A percentile compares a stretch with the other conserved stretches of the same genome.
phyloP scores from a whole-genome alignment of 2,888 invertebrate genomes.

The Noctua janthe region DNA sequence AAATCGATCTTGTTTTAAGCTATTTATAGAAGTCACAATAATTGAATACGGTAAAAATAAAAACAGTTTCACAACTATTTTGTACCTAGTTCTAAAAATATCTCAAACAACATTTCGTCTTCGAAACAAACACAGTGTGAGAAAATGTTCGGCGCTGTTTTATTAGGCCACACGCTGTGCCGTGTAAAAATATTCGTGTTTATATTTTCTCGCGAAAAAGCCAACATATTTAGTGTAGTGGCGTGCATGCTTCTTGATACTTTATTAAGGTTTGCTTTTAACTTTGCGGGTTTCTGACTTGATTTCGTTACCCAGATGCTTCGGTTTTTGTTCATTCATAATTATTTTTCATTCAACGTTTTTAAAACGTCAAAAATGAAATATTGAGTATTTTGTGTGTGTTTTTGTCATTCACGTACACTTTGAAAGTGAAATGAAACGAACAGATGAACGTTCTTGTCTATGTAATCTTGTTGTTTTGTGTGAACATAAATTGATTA shows the following conservation, averaged over 20 bases:
- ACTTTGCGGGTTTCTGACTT: background rate
- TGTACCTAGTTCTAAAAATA: slow-evolving; percentile 1
- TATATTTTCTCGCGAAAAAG: slow-evolving; percentile 15
- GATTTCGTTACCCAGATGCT: background rate
- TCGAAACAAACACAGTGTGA: slow-evolving; percentile 8
- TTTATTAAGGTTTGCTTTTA: background rate
- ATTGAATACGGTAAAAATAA: background rate
- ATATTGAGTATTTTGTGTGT: background rate
- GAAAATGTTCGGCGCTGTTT: slow-evolving; percentile 22
- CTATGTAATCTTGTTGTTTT: background rate
- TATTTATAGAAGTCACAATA: background rate
- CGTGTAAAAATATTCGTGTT: slow-evolving; percentile 34
- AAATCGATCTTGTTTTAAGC: background rate
- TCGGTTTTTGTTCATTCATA: background rate
- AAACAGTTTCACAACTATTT: background rate
- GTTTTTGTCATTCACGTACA: background rate
- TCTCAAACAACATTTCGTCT: background rate
- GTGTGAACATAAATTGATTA: background rate
- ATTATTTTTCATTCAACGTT: background rate
- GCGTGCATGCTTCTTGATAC: slow-evolving; percentile 9
- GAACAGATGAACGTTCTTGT: background rate
- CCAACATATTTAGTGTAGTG: slow-evolving; percentile 3
- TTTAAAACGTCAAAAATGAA: background rate
- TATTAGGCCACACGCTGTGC: slow-evolving; percentile 29
- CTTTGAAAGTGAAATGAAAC: background rate